These are phyloP conservation scores for Eupelmus urozonus DNA, from an alignment of 2,888 invertebrate species.

Conservation along the genomic window DNA sequence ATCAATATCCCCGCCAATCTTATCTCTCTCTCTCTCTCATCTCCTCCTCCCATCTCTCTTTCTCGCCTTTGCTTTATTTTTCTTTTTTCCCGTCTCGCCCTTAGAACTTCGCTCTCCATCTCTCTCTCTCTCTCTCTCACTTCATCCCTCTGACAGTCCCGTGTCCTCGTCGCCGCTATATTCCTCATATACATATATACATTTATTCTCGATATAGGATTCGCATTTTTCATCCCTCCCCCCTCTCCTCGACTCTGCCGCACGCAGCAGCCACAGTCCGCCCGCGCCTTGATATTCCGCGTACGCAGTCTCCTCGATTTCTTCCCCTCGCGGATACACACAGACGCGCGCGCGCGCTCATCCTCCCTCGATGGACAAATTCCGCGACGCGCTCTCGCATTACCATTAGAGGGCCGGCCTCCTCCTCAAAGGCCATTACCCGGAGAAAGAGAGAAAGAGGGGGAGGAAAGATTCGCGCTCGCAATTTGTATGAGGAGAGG, in stretches of 20 bases:
- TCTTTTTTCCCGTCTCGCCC: not conserved
- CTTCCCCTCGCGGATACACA: not conserved
- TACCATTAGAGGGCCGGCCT: constrained; percentile 16
- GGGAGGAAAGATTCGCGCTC: not conserved
- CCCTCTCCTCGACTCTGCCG: not conserved
- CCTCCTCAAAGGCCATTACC: constrained; percentile 14
- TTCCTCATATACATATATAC: constrained; percentile 7
- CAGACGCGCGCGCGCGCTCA: not conserved
- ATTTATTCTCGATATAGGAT: constrained; percentile 11
- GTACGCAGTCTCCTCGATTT: constrained; percentile 6
- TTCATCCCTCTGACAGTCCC: not conserved
- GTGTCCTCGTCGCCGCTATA: not conserved
- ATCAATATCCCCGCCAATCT: constrained; percentile 73
- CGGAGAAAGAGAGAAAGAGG: not conserved
- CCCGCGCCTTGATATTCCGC: constrained; percentile 26
- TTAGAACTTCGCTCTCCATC: too few species aligned
- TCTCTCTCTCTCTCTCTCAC: too few species aligned
- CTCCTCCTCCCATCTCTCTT: constrained; percentile 55
- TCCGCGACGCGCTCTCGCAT: constrained; percentile 20
- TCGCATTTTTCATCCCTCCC: constrained; percentile 35
- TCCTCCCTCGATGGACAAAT: not conserved
- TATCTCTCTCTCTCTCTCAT: constrained; percentile 66
- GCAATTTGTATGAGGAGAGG: constrained; percentile 1
- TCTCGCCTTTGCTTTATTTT: constrained; percentile 5
- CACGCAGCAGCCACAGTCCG: not conserved